These are phyloP conservation scores for Potamilus streckersoni DNA, from an alignment of 1,140 invertebrate genomes.

Conservation along the genomic window DNA sequence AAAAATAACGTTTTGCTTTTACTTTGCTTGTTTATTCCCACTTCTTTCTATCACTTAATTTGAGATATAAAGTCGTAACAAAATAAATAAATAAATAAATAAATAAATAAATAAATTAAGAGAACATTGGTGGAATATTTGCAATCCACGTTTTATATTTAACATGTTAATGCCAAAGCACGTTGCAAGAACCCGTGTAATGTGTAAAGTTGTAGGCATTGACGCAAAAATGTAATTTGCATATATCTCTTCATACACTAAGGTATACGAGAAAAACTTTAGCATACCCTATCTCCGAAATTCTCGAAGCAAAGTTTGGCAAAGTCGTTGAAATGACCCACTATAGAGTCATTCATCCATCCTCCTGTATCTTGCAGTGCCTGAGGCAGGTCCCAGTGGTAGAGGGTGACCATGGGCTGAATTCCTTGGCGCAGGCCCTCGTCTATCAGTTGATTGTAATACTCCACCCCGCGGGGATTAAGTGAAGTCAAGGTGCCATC, in stretches of 20 bases:
- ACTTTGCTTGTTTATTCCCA: no score
- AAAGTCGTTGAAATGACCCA: slow-evolving; percentile 71
- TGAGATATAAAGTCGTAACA: no score
- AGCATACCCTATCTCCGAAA: slow-evolving; percentile 67
- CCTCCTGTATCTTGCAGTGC: slow-evolving; percentile 67
- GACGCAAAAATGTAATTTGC: background rate
- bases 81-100: no score
- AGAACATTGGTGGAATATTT: no score
- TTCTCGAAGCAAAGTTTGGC: slow-evolving; percentile 63
- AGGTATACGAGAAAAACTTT: slow-evolving; percentile 59
- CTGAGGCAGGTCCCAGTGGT: slow-evolving; percentile 70
- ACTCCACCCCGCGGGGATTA: slow-evolving; percentile 51
- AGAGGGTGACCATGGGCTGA: slow-evolving; percentile 70
- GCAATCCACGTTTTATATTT: no score
- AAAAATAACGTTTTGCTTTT: no score
- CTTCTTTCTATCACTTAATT: no score
- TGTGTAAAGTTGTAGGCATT: background rate
- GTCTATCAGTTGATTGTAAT: slow-evolving; percentile 63
- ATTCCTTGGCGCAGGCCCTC: slow-evolving; percentile 49
- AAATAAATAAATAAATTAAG: no score
- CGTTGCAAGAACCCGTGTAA: background rate
- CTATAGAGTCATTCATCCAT: slow-evolving; percentile 71
- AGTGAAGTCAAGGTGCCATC: slow-evolving; percentile 44
- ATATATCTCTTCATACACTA: background rate
- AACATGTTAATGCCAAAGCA: background rate